Evolutionary conservation across 2,113 vertebrate genomes (phyloP).

Genomic region (Prunella himalayana): DNA sequence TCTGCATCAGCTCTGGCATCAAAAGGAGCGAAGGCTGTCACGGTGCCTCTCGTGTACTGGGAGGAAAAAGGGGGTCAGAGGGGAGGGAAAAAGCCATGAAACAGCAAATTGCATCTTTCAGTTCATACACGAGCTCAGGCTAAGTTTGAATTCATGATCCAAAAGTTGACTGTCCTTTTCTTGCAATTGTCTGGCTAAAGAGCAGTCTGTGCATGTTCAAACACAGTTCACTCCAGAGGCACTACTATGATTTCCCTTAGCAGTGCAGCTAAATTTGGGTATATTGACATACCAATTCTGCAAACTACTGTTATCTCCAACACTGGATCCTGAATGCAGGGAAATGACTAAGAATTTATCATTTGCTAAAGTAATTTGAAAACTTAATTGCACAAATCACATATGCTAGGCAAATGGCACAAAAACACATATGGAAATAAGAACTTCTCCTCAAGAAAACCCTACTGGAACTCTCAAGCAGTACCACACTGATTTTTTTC

Average conservation of each 20-base stretch:
- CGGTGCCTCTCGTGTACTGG: constrained; percentile 79
- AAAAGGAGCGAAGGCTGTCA: constrained; percentile 83
- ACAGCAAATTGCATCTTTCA: not conserved
- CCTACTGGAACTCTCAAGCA: not conserved
- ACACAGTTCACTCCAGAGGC: not conserved
- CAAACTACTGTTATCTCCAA: not conserved
- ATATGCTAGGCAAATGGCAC: not conserved
- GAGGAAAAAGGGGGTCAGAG: fast-evolving
- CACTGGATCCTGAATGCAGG: not conserved
- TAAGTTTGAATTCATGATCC: not conserved
- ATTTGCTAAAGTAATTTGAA: not conserved
- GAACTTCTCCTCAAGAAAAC: not conserved
- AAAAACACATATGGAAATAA: not conserved
- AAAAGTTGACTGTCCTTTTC: not conserved
- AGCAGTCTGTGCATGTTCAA: not conserved
- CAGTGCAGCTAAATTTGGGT: not conserved
- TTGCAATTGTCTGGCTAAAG: not conserved
- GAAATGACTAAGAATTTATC: not conserved
- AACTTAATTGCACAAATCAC: not conserved
- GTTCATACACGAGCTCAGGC: not conserved
- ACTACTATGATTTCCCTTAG: not conserved
- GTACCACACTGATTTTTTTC: not conserved
- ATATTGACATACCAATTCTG: not conserved
- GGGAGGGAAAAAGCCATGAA: not conserved
- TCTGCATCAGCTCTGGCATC: constrained; percentile 89